A percentile compares a stretch with the other conserved stretches of the same genome.
phyloP scores from a whole-genome alignment of 2,113 vertebrate genomes.

The Sorex araneus region DNA sequence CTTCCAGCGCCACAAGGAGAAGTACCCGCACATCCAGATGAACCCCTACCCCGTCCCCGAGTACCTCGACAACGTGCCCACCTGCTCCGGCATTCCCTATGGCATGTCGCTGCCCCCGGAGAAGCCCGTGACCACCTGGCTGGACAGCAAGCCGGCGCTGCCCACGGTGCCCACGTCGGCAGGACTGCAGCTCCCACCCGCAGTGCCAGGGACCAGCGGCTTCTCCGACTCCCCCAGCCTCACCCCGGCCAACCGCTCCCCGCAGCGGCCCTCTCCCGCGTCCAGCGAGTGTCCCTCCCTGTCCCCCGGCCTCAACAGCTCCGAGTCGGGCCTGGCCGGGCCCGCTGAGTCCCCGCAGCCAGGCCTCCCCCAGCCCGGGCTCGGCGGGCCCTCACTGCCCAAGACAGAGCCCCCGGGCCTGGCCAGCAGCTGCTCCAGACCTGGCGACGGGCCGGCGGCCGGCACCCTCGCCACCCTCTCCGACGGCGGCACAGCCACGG shows the following conservation, averaged over 20 bases:
- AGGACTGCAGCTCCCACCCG: slow-evolving; percentile 96
- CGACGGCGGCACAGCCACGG: slow-evolving; percentile 89
- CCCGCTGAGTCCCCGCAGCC: slow-evolving; percentile 93
- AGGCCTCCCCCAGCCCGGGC: slow-evolving; percentile 69
- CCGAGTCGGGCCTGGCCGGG: slow-evolving; percentile 89
- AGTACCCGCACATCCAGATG: slow-evolving; percentile 99
- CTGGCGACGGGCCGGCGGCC: slow-evolving; percentile 89
- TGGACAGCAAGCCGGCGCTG: slow-evolving; percentile 97
- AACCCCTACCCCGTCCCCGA: slow-evolving; percentile 99
- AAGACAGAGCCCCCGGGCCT: slow-evolving; percentile 93
- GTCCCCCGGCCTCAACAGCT: slow-evolving; percentile 94
- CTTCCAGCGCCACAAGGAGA: slow-evolving; percentile 99
- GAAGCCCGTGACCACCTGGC: slow-evolving; percentile 98
- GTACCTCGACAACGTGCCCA: slow-evolving; percentile 99
- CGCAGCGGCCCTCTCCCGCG: slow-evolving; percentile 96
- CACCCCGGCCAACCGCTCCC: slow-evolving; percentile 95
- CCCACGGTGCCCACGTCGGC: slow-evolving; percentile 93
- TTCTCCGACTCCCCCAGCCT: slow-evolving; percentile 95
- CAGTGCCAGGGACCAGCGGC: slow-evolving; percentile 91
- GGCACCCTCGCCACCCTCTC: slow-evolving; percentile 85
- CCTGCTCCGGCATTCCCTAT: slow-evolving; percentile 98
- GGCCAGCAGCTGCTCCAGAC: slow-evolving; percentile 88
- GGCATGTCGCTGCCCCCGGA: slow-evolving; percentile 99
- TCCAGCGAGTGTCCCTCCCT: slow-evolving; percentile 97
- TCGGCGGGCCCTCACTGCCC: slow-evolving; percentile 88